Conservation (phyloP, 2,888 invertebrate species). For the Embidobia sp. region DNA sequence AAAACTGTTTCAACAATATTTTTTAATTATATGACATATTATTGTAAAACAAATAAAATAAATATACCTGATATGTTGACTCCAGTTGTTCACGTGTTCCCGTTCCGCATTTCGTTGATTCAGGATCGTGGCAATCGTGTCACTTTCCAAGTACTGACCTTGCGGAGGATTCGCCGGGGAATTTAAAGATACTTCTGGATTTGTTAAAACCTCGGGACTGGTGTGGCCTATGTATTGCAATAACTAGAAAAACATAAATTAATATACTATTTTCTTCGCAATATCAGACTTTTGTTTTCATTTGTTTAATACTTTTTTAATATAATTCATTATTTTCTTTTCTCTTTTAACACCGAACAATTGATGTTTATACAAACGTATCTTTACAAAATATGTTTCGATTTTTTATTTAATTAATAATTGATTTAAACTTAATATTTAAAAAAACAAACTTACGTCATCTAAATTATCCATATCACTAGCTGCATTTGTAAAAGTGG, state of each 20-base stretch:
- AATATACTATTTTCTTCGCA: too few relatives aligned
- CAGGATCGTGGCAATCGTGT: constrained; percentile 92
- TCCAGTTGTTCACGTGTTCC: constrained; percentile 84
- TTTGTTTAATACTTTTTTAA: too few relatives aligned
- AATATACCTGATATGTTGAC: constrained; percentile 75
- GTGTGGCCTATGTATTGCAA: constrained; percentile 95
- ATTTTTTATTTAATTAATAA: too few relatives aligned
- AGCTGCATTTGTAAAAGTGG: constrained; percentile 90
- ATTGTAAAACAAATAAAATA: too few relatives aligned
- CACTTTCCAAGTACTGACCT: constrained; percentile 89
- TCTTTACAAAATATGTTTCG: too few relatives aligned
- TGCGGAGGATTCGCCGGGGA: constrained; percentile 90
- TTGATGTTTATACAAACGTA: too few relatives aligned
- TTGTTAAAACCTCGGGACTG: constrained; percentile 87
- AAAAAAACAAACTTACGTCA: constrained; percentile 87
- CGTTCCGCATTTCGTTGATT: constrained; percentile 93
- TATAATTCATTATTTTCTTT: too few relatives aligned
- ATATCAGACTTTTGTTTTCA: too few relatives aligned
- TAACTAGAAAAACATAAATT: constrained; percentile 84
- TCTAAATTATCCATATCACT: constrained; percentile 95
- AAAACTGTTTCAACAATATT: too few relatives aligned
- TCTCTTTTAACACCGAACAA: too few relatives aligned
- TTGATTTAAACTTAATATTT: too few relatives aligned
- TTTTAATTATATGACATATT: too few relatives aligned
- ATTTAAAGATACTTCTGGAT: constrained; percentile 85